Percentiles rank a stretch among this genome's conserved stretches.
Evolutionary conservation across 2,797 vertebrate genomes (phyloP).

Genomic region (Steatocranus sp.): DNA sequence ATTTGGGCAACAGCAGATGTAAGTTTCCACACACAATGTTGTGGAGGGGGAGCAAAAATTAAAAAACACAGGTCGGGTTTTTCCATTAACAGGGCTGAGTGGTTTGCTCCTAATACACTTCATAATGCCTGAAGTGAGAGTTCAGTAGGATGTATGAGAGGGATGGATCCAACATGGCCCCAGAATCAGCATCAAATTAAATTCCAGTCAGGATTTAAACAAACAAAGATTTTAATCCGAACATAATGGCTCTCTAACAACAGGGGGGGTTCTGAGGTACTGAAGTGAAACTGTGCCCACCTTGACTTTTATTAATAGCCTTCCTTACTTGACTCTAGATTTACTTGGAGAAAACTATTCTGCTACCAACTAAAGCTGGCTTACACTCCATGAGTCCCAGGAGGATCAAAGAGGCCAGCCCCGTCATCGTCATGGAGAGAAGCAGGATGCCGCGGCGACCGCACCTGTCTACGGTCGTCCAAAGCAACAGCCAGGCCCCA

Average conservation of each 20-base stretch:
- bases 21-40: not conserved
- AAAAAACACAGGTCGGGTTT: not conserved
- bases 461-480: constrained; percentile 82
- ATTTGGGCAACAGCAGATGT: not conserved
- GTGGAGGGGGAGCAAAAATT: not conserved
- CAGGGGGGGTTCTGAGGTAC: not conserved
- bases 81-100: constrained; percentile 8
- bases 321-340: not conserved
- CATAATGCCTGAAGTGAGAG: not conserved
- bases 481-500: constrained; percentile 83
- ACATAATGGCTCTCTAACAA: not conserved
- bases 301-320: not conserved
- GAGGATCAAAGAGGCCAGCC: constrained; percentile 84
- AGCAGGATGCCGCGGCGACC: constrained; percentile 88
- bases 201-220: not conserved
- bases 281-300: not conserved
- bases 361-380: constrained; percentile 27
- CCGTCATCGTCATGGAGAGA: constrained; percentile 84
- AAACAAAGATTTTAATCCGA: not conserved
- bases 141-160: not conserved
- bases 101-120: not conserved
- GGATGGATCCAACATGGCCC: not conserved
- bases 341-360: not conserved
- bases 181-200: not conserved
- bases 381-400: constrained; percentile 89